A percentile compares a stretch with the other conserved stretches of the same genome.
Conservation (phyloP, 2,888 invertebrate species). For the Meta bourneti region DNA sequence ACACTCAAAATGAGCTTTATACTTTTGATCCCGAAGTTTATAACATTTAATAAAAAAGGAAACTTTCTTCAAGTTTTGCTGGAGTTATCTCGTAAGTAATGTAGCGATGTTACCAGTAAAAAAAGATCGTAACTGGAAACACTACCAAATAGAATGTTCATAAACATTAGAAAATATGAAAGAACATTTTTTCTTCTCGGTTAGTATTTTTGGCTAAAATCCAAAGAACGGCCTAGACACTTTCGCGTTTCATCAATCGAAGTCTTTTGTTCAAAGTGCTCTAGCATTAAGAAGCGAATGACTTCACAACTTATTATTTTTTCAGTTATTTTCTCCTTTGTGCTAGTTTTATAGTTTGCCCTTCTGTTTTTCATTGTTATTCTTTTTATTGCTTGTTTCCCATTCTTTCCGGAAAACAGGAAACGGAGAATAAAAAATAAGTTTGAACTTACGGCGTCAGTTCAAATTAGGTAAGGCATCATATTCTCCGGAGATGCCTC, state of each 20-base stretch:
- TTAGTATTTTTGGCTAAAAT: slow-evolving; percentile 49
- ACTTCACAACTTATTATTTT: slow-evolving; percentile 68
- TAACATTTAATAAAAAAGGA: slow-evolving; percentile 26
- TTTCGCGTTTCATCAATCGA: slow-evolving; percentile 58
- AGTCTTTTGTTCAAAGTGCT: slow-evolving; percentile 59
- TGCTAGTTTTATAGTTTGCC: slow-evolving; percentile 50
- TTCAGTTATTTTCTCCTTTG: slow-evolving; percentile 60
- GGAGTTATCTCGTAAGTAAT: slow-evolving; percentile 49
- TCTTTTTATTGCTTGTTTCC: slow-evolving; percentile 35
- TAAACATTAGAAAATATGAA: slow-evolving; percentile 69
- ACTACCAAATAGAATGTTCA: slow-evolving; percentile 65
- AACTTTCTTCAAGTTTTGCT: slow-evolving; percentile 11
- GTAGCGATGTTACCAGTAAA: slow-evolving; percentile 24
- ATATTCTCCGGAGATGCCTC: slow-evolving; percentile 29
- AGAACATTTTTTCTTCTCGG: slow-evolving; percentile 27
- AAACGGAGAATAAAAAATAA: slow-evolving; percentile 35
- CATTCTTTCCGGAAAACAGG: slow-evolving; percentile 42
- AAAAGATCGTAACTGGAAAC: slow-evolving; percentile 39
- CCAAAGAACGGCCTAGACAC: slow-evolving; percentile 35
- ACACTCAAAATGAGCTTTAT: slow-evolving; percentile 37
- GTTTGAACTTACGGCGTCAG: slow-evolving; percentile 59
- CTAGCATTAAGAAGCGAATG: slow-evolving; percentile 61
- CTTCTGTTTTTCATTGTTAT: slow-evolving; percentile 36
- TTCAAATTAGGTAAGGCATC: slow-evolving; percentile 68
- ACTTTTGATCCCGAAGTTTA: slow-evolving; percentile 43